Evolutionary conservation across 2,113 vertebrate genomes (phyloP), one percentile per base, ranked within the genome.

Genomic region (Furnarius figulus): DNA sequence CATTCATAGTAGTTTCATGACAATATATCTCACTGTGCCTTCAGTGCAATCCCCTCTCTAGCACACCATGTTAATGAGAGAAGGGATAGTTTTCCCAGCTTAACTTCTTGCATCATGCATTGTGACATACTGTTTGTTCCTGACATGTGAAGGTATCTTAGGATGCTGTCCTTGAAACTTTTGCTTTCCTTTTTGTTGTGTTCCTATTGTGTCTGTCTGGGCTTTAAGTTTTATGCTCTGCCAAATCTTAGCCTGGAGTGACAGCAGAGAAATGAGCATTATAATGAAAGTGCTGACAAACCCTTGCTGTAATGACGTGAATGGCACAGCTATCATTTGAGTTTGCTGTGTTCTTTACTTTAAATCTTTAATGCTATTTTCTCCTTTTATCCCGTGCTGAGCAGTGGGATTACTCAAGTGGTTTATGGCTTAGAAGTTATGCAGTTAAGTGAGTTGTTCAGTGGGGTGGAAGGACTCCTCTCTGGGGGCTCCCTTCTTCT

Each of bases 351-450:
- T 90, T 96, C 95, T 92, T 95, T 86, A 72, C 82, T 96, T 95
- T 96, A 97, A 96, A 96, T 94, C 96, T 96, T 92, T 95, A 96
- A 95, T 96, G 88, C 96, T 96, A 96, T 97, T 96, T 97, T 94
- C 88, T 95, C 46, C 70, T 96, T 97, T 95, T 93, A 94, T 95
- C 90, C 86, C 15, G 10, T 39, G 53, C 58, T 61, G 83, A 95
- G 85, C 93, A 92, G 90, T 75, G 84, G 89, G 90, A 96, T 97
- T 96, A 95, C 76, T 94, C 83, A 82, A 93, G 80, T 90, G 95
- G 86, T 94, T 96, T 96, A 78, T 92, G 80, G 77, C 76, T 94
- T 92, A 85, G 80, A 89, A 92, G 61, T 78, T 90, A 73, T 86
- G 75, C 68, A 50, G 88, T 90, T 90, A 63, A 96, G 88, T 77